Evolutionary conservation across 2,113 vertebrate species (phyloP).

Genomic region (Mastomys coucha): DNA sequence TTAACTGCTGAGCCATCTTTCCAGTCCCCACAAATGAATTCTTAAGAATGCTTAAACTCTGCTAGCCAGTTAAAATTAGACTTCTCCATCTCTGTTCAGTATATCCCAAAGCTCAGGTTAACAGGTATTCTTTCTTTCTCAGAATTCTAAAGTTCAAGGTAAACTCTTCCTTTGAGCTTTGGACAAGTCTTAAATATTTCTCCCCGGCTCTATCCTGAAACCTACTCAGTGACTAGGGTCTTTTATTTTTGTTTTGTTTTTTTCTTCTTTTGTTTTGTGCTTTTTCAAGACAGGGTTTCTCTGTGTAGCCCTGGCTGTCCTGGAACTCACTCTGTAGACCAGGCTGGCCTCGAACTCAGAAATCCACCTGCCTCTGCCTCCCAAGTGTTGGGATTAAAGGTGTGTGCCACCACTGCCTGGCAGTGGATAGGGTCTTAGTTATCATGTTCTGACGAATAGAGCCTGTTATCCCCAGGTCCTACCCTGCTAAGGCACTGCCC

Average conservation of each 20-base stretch:
- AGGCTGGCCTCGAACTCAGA: too few relatives aligned
- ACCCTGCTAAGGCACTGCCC: not conserved
- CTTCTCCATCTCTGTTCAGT: not conserved
- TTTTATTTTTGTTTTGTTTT: too few relatives aligned
- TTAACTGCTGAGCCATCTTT: too few relatives aligned
- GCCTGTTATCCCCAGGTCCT: not conserved
- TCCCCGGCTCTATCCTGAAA: not conserved
- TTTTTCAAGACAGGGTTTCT: too few relatives aligned
- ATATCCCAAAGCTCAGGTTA: not conserved
- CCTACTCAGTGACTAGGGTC: not conserved
- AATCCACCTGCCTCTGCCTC: too few relatives aligned
- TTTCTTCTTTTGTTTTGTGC: too few relatives aligned
- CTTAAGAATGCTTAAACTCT: conserved; percentile 24
- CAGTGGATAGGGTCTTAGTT: not conserved
- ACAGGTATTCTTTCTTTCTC: not conserved
- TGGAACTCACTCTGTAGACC: too few relatives aligned
- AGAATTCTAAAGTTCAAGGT: conserved; percentile 4
- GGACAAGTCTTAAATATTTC: not conserved
- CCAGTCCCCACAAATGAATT: not conserved
- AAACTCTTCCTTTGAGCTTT: not conserved
- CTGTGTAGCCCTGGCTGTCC: too few relatives aligned
- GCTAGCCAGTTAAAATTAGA: not conserved
- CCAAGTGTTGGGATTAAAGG: too few relatives aligned
- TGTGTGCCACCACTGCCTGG: too few relatives aligned
- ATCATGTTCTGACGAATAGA: not conserved